Evolutionary conservation across 2,888 invertebrate species (phyloP).

Genomic region (Papilio gigon): DNA sequence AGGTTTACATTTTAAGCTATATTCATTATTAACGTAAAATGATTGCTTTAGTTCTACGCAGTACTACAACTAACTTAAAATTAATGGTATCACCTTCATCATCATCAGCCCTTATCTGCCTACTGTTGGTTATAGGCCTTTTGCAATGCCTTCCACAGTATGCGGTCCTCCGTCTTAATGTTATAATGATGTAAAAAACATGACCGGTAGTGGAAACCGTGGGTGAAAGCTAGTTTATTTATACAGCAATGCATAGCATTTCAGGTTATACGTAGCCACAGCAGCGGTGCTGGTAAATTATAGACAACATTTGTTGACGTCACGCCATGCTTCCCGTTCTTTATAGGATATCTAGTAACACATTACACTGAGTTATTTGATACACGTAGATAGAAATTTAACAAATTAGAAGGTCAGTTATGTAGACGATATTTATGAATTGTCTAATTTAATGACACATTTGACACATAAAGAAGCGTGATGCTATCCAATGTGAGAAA

Average conservation of each 20-base stretch:
- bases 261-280: conserved; percentile 15
- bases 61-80: too few relatives aligned
- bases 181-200: background rate
- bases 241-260: conserved; percentile 14
- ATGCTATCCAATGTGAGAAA: too few relatives aligned
- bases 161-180: too few relatives aligned
- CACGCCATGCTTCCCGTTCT: conserved; percentile 35
- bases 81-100: too few relatives aligned
- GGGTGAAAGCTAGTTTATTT: background rate
- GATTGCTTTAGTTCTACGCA: background rate
- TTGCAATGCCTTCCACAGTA: too few relatives aligned
- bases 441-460: background rate
- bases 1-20: conserved; percentile 11
- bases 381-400: conserved; percentile 8
- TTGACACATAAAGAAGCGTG: too few relatives aligned
- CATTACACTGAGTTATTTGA: conserved; percentile 18
- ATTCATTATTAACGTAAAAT: background rate
- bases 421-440: background rate
- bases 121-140: too few relatives aligned
- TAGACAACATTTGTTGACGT: conserved; percentile 39
- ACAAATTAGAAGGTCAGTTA: conserved; percentile 15
- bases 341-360: conserved; percentile 25
- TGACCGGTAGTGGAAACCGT: background rate
- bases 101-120: too few relatives aligned
- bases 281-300: conserved; percentile 23